Evolutionary conservation across 2,888 invertebrate genomes (phyloP).

Genomic region (Galeruca laticollis): DNA sequence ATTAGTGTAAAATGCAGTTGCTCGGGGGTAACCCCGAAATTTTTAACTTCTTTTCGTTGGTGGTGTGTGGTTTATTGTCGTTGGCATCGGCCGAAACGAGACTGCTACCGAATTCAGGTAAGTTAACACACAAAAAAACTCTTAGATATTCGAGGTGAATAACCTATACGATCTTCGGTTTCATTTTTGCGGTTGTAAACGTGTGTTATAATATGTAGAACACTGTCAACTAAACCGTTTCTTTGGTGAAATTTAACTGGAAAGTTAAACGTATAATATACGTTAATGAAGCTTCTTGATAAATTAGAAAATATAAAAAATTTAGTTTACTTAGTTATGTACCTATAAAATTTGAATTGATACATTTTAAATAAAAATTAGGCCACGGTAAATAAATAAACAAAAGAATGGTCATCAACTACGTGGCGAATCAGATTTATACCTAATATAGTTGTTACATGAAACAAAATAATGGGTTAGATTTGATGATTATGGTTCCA

Average conservation of each 20-base stretch:
- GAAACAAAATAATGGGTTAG: no score
- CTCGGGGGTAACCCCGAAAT: slow-evolving; percentile 55
- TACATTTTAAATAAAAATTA: no score
- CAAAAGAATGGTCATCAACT: no score
- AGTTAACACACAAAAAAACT: background rate
- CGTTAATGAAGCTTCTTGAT: no score
- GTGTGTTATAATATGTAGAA: slow-evolving; percentile 18
- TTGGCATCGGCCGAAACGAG: slow-evolving; percentile 57
- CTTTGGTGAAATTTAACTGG: slow-evolving; percentile 21
- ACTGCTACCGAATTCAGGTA: slow-evolving; percentile 49
- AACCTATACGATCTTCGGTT: slow-evolving; percentile 19
- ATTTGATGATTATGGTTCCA: no score
- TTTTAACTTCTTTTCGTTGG: slow-evolving; percentile 52
- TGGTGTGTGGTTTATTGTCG: slow-evolving; percentile 56
- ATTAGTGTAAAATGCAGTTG: slow-evolving; percentile 58
- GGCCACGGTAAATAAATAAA: no score
- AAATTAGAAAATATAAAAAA: no score
- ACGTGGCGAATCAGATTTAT: no score
- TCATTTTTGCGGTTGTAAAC: background rate
- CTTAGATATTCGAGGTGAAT: slow-evolving; percentile 21
- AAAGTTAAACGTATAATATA: background rate
- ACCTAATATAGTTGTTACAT: no score
- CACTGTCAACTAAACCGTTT: slow-evolving; percentile 17
- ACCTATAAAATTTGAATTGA: no score
- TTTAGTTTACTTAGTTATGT: no score